These are phyloP conservation scores for Lithobates pipiens DNA, from an alignment of 2,797 vertebrate genomes.

Conservation along the genomic window DNA sequence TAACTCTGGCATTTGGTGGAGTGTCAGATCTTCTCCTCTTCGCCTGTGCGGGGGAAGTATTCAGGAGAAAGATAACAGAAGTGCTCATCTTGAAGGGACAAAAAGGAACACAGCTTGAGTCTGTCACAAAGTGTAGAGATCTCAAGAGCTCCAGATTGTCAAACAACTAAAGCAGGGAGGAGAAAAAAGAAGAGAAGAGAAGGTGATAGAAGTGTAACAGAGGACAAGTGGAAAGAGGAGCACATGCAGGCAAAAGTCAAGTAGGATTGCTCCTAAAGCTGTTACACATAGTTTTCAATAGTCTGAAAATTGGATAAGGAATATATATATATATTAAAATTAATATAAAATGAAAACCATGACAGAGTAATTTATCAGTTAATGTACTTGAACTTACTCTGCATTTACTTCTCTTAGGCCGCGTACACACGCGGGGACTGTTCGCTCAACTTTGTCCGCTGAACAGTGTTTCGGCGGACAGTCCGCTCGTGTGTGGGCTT, in stretches of 20 bases:
- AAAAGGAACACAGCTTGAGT: constrained; percentile 9
- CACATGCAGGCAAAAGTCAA: neutral
- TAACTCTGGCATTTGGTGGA: no score
- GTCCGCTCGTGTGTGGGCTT: no score
- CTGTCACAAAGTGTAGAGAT: constrained; percentile 17
- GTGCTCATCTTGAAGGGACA: constrained; percentile 3
- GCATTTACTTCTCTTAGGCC: no score
- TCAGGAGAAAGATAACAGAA: constrained; percentile 13
- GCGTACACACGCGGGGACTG: no score
- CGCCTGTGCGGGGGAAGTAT: constrained; percentile 24
- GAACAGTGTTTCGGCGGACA: no score
- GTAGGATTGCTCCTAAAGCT: neutral
- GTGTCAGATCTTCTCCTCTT: neutral
- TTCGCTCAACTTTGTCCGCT: no score
- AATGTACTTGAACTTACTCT: no score
- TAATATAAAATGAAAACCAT: no score
- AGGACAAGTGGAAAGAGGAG: neutral
- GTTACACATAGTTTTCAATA: no score
- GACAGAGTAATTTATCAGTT: no score
- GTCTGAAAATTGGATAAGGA: no score
- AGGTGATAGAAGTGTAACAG: neutral
- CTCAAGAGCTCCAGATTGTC: constrained; percentile 9
- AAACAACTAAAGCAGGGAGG: neutral
- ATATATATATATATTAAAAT: no score
- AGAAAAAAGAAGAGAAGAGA: constrained; percentile 12